phyloP scores from a whole-genome alignment of 2,888 invertebrate genomes.

The Stenodema calcarata region DNA sequence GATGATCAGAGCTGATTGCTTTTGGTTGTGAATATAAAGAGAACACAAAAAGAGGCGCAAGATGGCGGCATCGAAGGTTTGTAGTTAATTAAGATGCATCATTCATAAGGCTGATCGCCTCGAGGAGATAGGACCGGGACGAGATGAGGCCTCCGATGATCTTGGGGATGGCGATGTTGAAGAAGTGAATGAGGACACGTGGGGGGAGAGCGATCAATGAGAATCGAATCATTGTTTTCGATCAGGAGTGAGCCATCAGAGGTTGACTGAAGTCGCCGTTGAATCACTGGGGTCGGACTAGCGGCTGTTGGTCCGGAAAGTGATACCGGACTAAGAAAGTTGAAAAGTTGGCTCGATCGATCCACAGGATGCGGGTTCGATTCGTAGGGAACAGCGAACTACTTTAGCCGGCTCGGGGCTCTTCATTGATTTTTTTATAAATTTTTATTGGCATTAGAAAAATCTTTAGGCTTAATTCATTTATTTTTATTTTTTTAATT shows the following conservation, averaged over 20 bases:
- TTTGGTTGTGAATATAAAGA: conserved; percentile 6
- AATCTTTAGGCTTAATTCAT: no score
- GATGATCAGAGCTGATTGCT: conserved; percentile 43
- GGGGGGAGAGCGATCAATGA: neutral
- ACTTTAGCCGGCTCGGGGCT: no score
- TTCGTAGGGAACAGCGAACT: no score
- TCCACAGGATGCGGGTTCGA: no score
- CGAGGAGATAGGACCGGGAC: neutral
- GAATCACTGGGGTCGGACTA: no score
- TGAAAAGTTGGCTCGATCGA: no score
- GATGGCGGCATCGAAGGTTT: conserved; percentile 12
- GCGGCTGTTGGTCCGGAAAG: no score
- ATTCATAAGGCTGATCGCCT: conserved; percentile 40
- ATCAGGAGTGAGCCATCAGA: neutral
- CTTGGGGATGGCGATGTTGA: neutral
- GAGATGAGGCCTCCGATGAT: neutral
- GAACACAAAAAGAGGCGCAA: neutral
- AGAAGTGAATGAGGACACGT: neutral
- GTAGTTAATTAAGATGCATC: conserved; percentile 43
- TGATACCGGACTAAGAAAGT: no score
- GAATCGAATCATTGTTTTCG: conserved; percentile 21
- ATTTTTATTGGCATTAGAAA: no score
- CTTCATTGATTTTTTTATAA: no score
- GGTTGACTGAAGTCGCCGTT: neutral
- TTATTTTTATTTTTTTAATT: no score